Evolutionary conservation across 2,797 vertebrate genomes (phyloP).

Genomic region (Tadarida brasiliensis): DNA sequence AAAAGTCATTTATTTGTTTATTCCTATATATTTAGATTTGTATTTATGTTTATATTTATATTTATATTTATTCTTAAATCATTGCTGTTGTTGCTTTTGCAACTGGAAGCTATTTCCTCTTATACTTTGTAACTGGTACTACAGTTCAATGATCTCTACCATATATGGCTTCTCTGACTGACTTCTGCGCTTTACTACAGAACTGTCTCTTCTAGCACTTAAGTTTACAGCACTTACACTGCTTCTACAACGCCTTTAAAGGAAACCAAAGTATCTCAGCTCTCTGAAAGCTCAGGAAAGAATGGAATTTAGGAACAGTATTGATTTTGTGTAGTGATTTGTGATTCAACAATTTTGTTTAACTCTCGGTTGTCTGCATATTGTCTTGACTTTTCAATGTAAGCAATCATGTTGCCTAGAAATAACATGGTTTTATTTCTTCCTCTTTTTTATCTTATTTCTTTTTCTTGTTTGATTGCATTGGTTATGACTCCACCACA

Average conservation of each 20-base stretch:
- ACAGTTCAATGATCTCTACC: slow-evolving; percentile 92
- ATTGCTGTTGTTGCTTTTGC: not conserved
- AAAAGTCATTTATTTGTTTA: not conserved
- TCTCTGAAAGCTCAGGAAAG: not conserved
- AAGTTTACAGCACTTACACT: slow-evolving; percentile 75
- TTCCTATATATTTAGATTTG: not conserved
- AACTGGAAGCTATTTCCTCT: not conserved
- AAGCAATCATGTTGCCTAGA: not conserved
- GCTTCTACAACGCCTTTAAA: not conserved
- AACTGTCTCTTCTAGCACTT: slow-evolving; percentile 83
- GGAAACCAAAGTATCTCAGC: not conserved
- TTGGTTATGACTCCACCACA: not conserved
- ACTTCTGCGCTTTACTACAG: slow-evolving; percentile 87
- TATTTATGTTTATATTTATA: not conserved
- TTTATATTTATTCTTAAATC: not conserved
- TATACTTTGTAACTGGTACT: not conserved
- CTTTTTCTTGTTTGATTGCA: slow-evolving; percentile 52
- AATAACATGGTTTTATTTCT: not conserved
- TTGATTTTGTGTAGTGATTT: not conserved
- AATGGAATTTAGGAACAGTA: not conserved
- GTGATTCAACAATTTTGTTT: slow-evolving; percentile 11
- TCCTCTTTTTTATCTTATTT: not conserved
- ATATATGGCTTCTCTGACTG: slow-evolving; percentile 93
- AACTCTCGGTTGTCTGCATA: not conserved
- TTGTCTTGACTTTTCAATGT: not conserved